Base-by-base conservation (phyloP, 2,888 invertebrate genomes). In the Chrysodeixis includens region DNA sequence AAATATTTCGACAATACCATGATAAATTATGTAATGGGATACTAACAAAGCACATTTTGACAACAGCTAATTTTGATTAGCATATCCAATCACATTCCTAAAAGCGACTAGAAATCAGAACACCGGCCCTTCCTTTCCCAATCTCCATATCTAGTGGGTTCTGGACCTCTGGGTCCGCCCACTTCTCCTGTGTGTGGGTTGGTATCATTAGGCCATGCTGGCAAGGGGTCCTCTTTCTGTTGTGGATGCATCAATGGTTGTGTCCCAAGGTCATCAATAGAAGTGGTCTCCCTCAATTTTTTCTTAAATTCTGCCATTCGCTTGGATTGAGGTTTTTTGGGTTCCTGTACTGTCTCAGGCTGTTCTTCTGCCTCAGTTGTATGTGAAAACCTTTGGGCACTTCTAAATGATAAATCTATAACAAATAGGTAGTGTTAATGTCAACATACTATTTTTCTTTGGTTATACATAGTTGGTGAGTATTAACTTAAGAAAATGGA, bases 91-190 rank as follows among this genome's bases (percentile, higher is more conserved):
- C 46, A 49, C 20, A 49, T 10, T 18, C 1, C 18, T 20, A 18
- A 20, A 20, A 49, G 18, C 10, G 53, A 22, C 16, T 95, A 99
- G 94, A 99, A 99, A 95, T 99, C 99, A 1, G 98, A 96, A 46
- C 99, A 99, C 87, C 99, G 96, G 69, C 99, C 99, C 88, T 99
- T 99, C 78, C 99, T 96, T 90, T 99, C 99, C 99, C 99, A 99
- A 93, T 99, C 99, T 1, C 99, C 99, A 93, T 98, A 99, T 80
- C 99, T 96, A 12, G 99, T 99, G 9, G 99, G 99, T 95, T 99
- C 99, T 0, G 99, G 99, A 7, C 99, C 99, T 82, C 96, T 95
- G 0, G 99, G 99, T 0, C 99, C 99, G 44, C 98, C 98, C 65
- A 98, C 94, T 96, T 99, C 99, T 12, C 99, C 99, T 7, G 99